Base-by-base conservation (phyloP, 2,797 vertebrate species). In the Neosilurus hyrtlii region DNA sequence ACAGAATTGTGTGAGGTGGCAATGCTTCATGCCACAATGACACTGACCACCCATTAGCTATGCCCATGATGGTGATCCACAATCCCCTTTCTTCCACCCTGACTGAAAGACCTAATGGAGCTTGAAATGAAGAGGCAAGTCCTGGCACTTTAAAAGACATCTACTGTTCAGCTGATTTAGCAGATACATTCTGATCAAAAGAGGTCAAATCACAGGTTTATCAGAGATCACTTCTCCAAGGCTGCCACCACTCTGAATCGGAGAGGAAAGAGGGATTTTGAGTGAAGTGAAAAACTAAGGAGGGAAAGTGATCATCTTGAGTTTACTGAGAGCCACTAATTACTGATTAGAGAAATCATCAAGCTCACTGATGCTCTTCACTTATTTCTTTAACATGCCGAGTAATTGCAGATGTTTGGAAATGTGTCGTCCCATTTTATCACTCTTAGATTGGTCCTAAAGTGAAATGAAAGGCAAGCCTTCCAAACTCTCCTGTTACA, bases 151-250 rank as follows among this genome's bases (percentile, higher is more conserved):
- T 30, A 24, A 81, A 74, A 15, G 57, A 52, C 67, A n/a, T 49
- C 82, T 63, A 78, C n/a, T 74, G 74, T 70, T 4, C 52, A 63
- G 74, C 24, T 56, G 84, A 82, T 70, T 54, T 80, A 63, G 84
- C 80, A 84, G 61, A 86, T 65, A 74, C 24, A n/a, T 22, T 35
- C 66, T 51, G 82, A 86, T 88, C 81, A 73, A 84, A 59, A 56
- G 66, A 49, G 71, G 43, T 67, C 26, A 51, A 75, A 83, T 73
- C 73, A 59, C 49, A 76, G 63, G 18, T 30, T 78, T 37, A 14
- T 22, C 20, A 67, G 72, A 81, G 80, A 84, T 81, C 57, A 14
- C 63, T 71, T 77, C 78, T 62, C 52, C 30, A 52, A 73, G 59
- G 49, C 80, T 79, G 59, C 43, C 57, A 52, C 76, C 2, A 24